Base-by-base conservation (phyloP, 2,888 invertebrate genomes). In the Carcina quercana region DNA sequence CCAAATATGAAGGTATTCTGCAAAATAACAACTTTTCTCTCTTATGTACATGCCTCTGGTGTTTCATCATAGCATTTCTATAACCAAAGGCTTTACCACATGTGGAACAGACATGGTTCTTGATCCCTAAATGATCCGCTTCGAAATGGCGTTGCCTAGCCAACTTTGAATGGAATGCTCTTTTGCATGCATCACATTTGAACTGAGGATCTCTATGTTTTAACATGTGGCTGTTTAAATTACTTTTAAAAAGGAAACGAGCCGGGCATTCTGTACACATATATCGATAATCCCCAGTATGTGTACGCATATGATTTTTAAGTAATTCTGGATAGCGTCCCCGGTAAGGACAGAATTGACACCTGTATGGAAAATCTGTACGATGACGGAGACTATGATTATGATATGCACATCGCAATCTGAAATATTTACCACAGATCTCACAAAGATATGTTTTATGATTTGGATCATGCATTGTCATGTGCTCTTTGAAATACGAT, bases 401-500 rank as follows among this genome's bases (percentile, higher is more conserved):
- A 29, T 57, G 46, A 26, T 61, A 61, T 2, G 60, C 59, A 37
- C 59, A 58, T 13, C 59, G 39, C 25, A 31, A 32, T 29, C 68
- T 44, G 35, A 71, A 73, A 11, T 65, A 61, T 34, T 70, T 72
- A 2, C 73, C 73, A 38, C 73, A 73, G 0, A 72, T 42, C 35
- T 73, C 71, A 43, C 73, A 73, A 2, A 73, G 52, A 52, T 65
- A 70, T 25, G 65, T 66, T 21, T 64, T 59, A 13, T 62, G 63
- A 26, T 68, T 54, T 3, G 68, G 66, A 30, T 72, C 68, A 42
- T 70, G 69, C 59, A 69, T 58, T 0, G 67, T 67, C 28, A 69
- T 37, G 38, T 71, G 71, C 33, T 68, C 62, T 37, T 66, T 71
- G 20, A 59, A 62, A 40, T 69, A 69, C 5, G 68, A 62, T 24